Evolutionary conservation across 2,888 invertebrate species (phyloP).

Genomic region (Notodonta ziczac): DNA sequence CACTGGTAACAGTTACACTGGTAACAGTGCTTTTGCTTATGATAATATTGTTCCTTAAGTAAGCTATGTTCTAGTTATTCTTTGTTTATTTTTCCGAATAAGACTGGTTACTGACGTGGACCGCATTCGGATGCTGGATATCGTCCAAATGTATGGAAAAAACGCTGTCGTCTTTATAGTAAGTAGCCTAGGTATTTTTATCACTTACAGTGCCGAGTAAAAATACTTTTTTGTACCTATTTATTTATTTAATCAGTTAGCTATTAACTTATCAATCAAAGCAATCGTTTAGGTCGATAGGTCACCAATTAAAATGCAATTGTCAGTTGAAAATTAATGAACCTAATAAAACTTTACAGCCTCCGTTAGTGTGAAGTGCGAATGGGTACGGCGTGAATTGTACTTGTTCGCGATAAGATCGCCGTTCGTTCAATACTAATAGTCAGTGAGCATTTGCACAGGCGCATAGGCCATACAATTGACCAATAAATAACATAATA

Average conservation of each 20-base stretch:
- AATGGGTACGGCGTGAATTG: conserved; percentile 1
- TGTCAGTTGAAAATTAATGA: conserved; percentile 5
- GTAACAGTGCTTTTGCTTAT: too few relatives aligned
- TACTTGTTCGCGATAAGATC: conserved; percentile 2
- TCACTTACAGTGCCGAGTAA: too few relatives aligned
- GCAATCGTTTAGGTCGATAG: neutral
- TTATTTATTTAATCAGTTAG: neutral
- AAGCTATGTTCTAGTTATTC: too few relatives aligned
- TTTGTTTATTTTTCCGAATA: too few relatives aligned
- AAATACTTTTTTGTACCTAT: too few relatives aligned
- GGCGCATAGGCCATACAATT: neutral
- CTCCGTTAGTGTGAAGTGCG: conserved; percentile 2
- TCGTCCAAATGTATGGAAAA: too few relatives aligned
- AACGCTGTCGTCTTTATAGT: too few relatives aligned
- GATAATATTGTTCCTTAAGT: too few relatives aligned
- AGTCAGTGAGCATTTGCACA: conserved; percentile 5
- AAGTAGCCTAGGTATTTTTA: too few relatives aligned
- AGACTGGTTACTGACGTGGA: too few relatives aligned
- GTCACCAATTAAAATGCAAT: neutral
- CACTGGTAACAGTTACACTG: too few relatives aligned
- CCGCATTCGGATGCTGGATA: too few relatives aligned
- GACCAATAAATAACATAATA: neutral
- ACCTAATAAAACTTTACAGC: neutral
- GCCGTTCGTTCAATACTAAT: conserved; percentile 1
- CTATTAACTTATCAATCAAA: neutral